phyloP scores from a whole-genome alignment of 1,140 invertebrate species.

The Drosophila dunni region DNA sequence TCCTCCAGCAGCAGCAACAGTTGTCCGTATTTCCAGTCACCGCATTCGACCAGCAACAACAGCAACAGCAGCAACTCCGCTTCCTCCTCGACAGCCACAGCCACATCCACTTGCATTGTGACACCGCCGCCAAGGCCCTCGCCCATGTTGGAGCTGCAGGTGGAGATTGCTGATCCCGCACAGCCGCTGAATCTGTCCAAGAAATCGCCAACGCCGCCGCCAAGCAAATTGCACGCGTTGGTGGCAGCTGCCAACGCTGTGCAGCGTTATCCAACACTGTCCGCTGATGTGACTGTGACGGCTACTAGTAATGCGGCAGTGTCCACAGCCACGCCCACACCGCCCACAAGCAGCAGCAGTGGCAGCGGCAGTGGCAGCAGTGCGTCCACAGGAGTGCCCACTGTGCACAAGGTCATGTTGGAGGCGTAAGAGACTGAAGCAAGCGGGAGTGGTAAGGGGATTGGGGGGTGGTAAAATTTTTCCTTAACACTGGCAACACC shows the following conservation, averaged over 20 bases:
- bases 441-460: not conserved
- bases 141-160: conserved; percentile 89
- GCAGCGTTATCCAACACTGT: conserved; percentile 74
- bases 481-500: conserved; percentile 24
- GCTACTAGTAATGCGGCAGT: conserved; percentile 45
- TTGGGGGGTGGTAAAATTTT: conserved; percentile 8
- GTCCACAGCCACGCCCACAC: conserved; percentile 49
- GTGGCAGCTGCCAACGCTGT: conserved; percentile 76
- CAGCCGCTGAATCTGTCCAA: conserved; percentile 95
- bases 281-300: conserved; percentile 79
- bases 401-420: conserved; percentile 86
- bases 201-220: conserved; percentile 93
- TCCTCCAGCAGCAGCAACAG: conserved; percentile 56
- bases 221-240: conserved; percentile 85
- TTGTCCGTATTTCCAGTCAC: conserved; percentile 85
- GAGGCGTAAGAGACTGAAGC: conserved; percentile 85
- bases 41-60: conserved; percentile 76
- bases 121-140: conserved; percentile 83
- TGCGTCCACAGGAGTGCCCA: conserved; percentile 62
- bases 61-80: conserved; percentile 20
- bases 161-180: conserved; percentile 92
- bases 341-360: conserved; percentile 63
- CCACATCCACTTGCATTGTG: conserved; percentile 40
- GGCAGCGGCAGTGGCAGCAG: conserved; percentile 12
- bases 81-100: conserved; percentile 7